Conservation (phyloP, 2,888 invertebrate genomes). For the Drosophila cracens region DNA sequence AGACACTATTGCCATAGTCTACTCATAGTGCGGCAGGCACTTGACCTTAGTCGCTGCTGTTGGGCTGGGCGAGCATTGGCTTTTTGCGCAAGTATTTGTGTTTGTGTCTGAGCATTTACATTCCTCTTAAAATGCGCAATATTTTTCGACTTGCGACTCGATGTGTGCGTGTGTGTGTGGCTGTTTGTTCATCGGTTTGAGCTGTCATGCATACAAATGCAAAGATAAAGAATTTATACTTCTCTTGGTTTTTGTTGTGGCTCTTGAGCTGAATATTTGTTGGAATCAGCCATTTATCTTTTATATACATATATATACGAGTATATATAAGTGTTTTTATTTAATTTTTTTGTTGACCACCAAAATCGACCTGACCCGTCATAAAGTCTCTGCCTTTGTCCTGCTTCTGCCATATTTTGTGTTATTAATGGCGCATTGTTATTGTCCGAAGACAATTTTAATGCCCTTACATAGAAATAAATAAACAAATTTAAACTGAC, state of each 20-base stretch:
- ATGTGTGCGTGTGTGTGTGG: constrained; percentile 17
- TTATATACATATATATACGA: constrained; percentile 13
- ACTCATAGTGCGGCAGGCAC: constrained; percentile 35
- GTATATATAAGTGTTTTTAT: constrained; percentile 28
- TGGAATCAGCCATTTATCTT: constrained; percentile 12
- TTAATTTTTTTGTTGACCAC: constrained; percentile 43
- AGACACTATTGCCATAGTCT: not conserved
- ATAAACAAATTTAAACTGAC: constrained; percentile 60
- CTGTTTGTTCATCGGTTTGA: constrained; percentile 8
- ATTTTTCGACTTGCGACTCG: constrained; percentile 62
- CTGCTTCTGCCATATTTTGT: constrained; percentile 32
- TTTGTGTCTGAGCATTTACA: constrained; percentile 65
- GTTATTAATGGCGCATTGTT: constrained; percentile 56
- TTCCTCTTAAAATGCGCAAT: constrained; percentile 74
- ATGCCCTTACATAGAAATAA: constrained; percentile 40
- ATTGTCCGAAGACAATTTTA: constrained; percentile 52
- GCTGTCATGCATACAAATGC: constrained; percentile 74
- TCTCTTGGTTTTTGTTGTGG: constrained; percentile 13
- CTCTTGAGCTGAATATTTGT: constrained; percentile 29
- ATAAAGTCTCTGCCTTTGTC: constrained; percentile 50
- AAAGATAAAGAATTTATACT: constrained; percentile 64
- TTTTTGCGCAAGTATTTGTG: constrained; percentile 32
- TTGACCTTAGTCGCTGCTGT: constrained; percentile 62
- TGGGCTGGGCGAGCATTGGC: constrained; percentile 43
- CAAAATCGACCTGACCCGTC: constrained; percentile 67